These are phyloP conservation scores for Bufo bufo DNA, from an alignment of 2,113 vertebrate species.

Conservation along the genomic window DNA sequence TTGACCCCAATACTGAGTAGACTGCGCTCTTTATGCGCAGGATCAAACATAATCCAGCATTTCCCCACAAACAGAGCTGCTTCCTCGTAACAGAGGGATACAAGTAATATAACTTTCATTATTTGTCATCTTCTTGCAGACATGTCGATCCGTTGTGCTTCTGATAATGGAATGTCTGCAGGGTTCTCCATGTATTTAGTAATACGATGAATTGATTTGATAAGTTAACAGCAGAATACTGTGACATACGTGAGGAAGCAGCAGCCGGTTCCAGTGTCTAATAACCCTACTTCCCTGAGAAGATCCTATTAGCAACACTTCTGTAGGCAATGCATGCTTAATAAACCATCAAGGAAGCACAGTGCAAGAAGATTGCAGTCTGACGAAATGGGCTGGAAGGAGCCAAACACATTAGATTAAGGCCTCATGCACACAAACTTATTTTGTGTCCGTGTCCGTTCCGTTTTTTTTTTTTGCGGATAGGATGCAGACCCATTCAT, in stretches of 20 bases:
- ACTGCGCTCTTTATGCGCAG: background rate
- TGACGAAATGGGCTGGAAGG: too few relatives aligned
- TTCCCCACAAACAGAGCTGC: constrained; percentile 10
- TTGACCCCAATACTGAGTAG: constrained; percentile 17
- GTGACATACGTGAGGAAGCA: background rate
- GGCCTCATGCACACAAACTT: too few relatives aligned
- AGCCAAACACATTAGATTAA: too few relatives aligned
- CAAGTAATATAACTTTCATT: background rate
- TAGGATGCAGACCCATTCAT: too few relatives aligned
- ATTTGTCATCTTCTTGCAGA: background rate
- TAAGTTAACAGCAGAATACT: background rate
- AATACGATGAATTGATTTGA: background rate
- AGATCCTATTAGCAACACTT: background rate
- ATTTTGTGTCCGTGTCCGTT: too few relatives aligned
- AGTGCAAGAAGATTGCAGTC: too few relatives aligned
- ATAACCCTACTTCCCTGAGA: background rate
- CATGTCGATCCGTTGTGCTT: too few relatives aligned
- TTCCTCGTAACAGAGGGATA: background rate
- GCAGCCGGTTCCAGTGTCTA: background rate
- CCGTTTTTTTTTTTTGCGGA: too few relatives aligned
- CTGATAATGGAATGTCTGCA: too few relatives aligned
- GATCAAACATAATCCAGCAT: constrained; percentile 16
- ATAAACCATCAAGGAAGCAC: too few relatives aligned
- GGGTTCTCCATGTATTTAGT: background rate
- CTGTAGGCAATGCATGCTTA: too few relatives aligned